A percentile compares a stretch with the other conserved stretches of the same genome.
Conservation (phyloP, 1,140 invertebrate genomes). For the Drosophila virilis region DNA sequence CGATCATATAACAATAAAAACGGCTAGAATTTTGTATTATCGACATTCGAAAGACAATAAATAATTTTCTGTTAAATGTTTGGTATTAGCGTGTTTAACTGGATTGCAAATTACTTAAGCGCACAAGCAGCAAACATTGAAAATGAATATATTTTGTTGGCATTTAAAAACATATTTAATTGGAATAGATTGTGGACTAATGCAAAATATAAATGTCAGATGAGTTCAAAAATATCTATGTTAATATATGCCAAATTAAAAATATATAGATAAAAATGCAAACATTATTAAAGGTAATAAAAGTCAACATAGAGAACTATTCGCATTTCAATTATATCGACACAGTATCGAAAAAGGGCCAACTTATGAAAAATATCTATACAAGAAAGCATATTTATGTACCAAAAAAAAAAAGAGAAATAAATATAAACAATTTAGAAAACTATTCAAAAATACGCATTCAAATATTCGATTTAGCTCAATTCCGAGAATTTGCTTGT, state of each 20-base stretch:
- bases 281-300: neutral
- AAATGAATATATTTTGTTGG: too few species aligned
- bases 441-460: neutral
- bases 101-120: conserved; percentile 26
- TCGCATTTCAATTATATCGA: too few species aligned
- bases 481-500: neutral
- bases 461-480: neutral
- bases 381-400: too few species aligned
- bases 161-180: too few species aligned
- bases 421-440: too few species aligned
- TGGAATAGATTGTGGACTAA: too few species aligned
- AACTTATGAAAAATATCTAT: too few species aligned
- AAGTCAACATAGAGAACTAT: neutral
- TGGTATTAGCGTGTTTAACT: conserved; percentile 27
- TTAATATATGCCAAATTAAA: too few species aligned
- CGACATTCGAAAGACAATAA: neutral
- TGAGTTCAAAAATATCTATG: too few species aligned
- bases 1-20: conserved; percentile 13
- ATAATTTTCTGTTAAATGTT: conserved; percentile 15
- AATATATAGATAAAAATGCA: neutral
- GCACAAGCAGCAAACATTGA: neutral
- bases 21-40: conserved; percentile 19
- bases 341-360: too few species aligned
- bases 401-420: too few species aligned
- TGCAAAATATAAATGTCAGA: too few species aligned